Evolutionary conservation across 2,113 vertebrate species (phyloP).

Genomic region (Ramphastos sulfuratus): DNA sequence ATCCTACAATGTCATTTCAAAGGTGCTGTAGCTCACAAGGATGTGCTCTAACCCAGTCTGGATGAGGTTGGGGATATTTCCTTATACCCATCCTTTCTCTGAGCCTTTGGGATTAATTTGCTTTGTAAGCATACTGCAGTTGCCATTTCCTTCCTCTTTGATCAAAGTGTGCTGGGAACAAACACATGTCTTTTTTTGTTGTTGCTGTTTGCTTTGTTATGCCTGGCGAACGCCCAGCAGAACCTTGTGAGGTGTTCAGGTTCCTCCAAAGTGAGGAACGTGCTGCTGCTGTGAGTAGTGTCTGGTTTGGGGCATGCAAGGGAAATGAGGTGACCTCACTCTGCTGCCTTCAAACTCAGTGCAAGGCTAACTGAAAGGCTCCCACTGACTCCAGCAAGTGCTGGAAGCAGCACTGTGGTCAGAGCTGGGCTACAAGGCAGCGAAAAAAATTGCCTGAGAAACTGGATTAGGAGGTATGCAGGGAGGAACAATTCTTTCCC

Average conservation of each 20-base stretch:
- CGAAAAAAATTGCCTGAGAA: background rate
- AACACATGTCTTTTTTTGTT: background rate
- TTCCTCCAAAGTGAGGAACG: background rate
- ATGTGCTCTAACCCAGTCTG: background rate
- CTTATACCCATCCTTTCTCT: background rate
- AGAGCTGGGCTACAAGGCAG: background rate
- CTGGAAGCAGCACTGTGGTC: background rate
- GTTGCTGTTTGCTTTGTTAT: background rate
- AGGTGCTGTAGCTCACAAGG: background rate
- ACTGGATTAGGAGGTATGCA: background rate
- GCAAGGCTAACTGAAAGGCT: background rate
- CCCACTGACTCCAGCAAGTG: background rate
- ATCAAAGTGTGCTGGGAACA: background rate
- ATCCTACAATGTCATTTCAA: background rate
- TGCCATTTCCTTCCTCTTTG: background rate
- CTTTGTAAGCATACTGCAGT: background rate
- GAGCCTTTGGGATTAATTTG: background rate
- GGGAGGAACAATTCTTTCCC: background rate
- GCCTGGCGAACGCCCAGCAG: background rate
- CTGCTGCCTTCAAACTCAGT: background rate
- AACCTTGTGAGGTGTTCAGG: rapidly evolving
- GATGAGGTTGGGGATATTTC: background rate
- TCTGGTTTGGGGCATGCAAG: background rate
- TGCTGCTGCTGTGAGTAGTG: background rate
- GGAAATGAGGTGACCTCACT: background rate